Percentiles rank a stretch among this genome's conserved stretches.
Evolutionary conservation across 2,888 invertebrate genomes (phyloP).

Genomic region (Marasmarcha lunaedactyla): DNA sequence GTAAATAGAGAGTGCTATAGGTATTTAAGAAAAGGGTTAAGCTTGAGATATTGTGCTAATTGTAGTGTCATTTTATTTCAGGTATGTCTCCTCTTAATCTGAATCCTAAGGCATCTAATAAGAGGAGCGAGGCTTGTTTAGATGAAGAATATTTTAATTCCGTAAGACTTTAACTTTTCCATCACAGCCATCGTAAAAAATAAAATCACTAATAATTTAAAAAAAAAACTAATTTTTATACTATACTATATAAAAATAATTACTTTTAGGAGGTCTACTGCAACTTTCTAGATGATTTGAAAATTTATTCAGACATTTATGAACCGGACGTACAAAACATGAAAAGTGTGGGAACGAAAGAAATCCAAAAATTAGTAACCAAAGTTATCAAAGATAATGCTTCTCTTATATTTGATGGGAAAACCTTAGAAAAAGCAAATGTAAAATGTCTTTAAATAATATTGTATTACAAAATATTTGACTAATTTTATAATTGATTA

Average conservation of each 20-base stretch:
- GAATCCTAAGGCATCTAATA: no score
- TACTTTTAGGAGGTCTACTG: slow-evolving; percentile 41
- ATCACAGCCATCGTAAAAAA: no score
- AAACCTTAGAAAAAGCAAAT: slow-evolving; percentile 32
- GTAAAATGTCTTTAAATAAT: slow-evolving; percentile 24
- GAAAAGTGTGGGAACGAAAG: slow-evolving; percentile 25
- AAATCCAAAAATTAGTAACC: slow-evolving; percentile 32
- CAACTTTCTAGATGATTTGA: slow-evolving; percentile 55
- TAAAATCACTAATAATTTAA: no score
- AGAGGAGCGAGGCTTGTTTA: no score
- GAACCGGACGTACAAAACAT: slow-evolving; percentile 33
- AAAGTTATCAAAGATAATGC: slow-evolving; percentile 33
- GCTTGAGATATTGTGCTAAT: no score
- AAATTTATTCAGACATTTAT: slow-evolving; percentile 51
- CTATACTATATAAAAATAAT: neutral
- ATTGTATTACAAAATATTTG: no score
- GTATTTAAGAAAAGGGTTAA: no score
- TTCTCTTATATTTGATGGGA: slow-evolving; percentile 36
- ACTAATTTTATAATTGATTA: neutral
- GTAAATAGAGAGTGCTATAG: slow-evolving; percentile 23
- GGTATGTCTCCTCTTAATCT: slow-evolving; percentile 38
- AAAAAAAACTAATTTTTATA: no score
- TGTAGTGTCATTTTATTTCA: slow-evolving; percentile 12
- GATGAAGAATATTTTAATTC: neutral
- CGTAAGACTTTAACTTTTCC: neutral